phyloP scores from a whole-genome alignment of 2,888 invertebrate species.

The Lasioglossum vierecki region DNA sequence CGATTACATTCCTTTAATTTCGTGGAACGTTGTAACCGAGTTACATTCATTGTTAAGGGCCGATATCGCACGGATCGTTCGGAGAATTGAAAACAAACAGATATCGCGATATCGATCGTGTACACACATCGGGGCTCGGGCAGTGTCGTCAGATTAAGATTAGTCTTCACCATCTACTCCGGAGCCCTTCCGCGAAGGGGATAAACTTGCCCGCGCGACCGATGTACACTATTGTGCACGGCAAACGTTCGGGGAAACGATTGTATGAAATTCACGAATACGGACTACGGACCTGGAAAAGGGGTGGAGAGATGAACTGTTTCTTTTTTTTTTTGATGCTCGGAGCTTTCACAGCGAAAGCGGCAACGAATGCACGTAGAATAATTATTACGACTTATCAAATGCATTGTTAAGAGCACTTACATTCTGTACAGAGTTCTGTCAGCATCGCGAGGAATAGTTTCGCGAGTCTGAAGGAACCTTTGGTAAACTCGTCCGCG shows the following conservation, averaged over 20 bases:
- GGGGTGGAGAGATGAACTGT: not conserved
- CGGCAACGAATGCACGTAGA: conserved; percentile 31
- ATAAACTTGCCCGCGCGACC: too few relatives aligned
- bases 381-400: conserved; percentile 54
- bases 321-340: not conserved
- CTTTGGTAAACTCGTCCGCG: conserved; percentile 18
- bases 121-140: too few relatives aligned
- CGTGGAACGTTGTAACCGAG: not conserved
- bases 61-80: not conserved
- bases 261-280: not conserved
- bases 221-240: too few relatives aligned
- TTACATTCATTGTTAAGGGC: not conserved
- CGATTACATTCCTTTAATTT: not conserved
- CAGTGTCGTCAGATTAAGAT: too few relatives aligned
- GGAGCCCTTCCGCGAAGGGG: too few relatives aligned
- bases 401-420: conserved; percentile 68
- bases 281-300: not conserved
- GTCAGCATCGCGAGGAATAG: conserved; percentile 4
- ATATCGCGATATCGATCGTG: too few relatives aligned
- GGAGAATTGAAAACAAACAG: not conserved
- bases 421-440: conserved; percentile 43
- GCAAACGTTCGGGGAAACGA: not conserved
- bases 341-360: conserved; percentile 13
- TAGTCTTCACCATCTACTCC: too few relatives aligned
- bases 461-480: conserved; percentile 20